Evolutionary conservation across 2,113 vertebrate genomes (phyloP).

Genomic region (Columba livia): DNA sequence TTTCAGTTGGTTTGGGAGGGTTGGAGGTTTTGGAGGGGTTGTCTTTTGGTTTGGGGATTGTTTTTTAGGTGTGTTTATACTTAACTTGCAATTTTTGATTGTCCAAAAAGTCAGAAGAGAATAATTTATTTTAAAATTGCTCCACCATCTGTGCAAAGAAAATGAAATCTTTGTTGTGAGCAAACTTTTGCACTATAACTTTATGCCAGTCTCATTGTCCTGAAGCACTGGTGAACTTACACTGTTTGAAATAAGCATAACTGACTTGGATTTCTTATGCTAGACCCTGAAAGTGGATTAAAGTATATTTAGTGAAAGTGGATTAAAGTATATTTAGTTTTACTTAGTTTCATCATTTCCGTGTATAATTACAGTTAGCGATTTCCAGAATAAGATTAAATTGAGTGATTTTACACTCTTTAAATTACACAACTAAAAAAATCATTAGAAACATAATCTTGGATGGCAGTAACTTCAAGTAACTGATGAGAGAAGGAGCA

Average conservation of each 20-base stretch:
- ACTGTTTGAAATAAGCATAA: not conserved
- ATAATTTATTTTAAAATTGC: not conserved
- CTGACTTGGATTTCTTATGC: not conserved
- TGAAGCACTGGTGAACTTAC: not conserved
- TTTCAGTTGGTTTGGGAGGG: not conserved
- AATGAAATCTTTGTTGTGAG: not conserved
- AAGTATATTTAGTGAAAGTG: not conserved
- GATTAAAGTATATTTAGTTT: conserved; percentile 11
- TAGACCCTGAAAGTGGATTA: not conserved
- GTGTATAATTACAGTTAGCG: conserved; percentile 44
- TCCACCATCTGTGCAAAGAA: not conserved
- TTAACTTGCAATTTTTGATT: not conserved
- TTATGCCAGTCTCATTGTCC: not conserved
- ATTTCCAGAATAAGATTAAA: conserved; percentile 45
- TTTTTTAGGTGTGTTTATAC: not conserved
- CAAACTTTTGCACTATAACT: not conserved
- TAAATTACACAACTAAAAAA: conserved; percentile 61
- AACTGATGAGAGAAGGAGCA: conserved; percentile 51
- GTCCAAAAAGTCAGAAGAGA: not conserved
- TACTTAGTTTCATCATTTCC: conserved; percentile 13
- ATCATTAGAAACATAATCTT: conserved; percentile 39
- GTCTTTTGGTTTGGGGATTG: not conserved
- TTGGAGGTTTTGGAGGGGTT: not conserved
- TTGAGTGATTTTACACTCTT: conserved; percentile 29
- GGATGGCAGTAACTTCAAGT: conserved; percentile 34